Percentiles rank a stretch among this genome's conserved stretches.
phyloP scores from a whole-genome alignment of 92 coral and sea anemone species.

The Phymanthus crucifer region DNA sequence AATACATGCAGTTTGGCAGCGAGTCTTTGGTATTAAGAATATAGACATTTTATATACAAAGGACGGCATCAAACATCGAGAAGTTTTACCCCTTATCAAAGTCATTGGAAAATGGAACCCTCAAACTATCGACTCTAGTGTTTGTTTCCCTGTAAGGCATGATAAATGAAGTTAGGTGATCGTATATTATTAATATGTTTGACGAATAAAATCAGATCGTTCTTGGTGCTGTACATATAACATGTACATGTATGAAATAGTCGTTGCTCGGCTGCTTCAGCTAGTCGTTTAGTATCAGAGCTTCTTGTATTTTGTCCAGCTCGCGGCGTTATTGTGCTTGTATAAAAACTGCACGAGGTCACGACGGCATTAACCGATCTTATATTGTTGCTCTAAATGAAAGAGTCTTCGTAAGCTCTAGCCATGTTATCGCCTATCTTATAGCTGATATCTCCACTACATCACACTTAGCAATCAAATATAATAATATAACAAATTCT shows the following conservation, averaged over 20 bases:
- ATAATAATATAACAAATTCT: conserved; percentile 26
- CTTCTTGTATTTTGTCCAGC: neutral
- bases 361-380: neutral
- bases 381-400: neutral
- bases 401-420: neutral
- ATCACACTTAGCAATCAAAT: conserved; percentile 23
- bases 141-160: neutral
- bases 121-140: neutral
- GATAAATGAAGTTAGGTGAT: neutral
- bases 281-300: neutral
- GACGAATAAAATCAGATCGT: neutral
- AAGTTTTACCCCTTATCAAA: neutral
- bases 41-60: neutral
- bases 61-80: neutral
- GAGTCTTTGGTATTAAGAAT: neutral
- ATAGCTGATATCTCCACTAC: conserved; percentile 25
- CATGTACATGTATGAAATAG: neutral
- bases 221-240: conserved; percentile 6
- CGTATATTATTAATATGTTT: neutral
- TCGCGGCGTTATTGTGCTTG: neutral
- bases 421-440: conserved; percentile 24
- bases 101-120: neutral
- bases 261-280: neutral
- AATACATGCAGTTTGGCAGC: neutral
- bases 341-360: neutral